phyloP scores from a whole-genome alignment of 2,888 invertebrate genomes.

The Diadromus collaris region DNA sequence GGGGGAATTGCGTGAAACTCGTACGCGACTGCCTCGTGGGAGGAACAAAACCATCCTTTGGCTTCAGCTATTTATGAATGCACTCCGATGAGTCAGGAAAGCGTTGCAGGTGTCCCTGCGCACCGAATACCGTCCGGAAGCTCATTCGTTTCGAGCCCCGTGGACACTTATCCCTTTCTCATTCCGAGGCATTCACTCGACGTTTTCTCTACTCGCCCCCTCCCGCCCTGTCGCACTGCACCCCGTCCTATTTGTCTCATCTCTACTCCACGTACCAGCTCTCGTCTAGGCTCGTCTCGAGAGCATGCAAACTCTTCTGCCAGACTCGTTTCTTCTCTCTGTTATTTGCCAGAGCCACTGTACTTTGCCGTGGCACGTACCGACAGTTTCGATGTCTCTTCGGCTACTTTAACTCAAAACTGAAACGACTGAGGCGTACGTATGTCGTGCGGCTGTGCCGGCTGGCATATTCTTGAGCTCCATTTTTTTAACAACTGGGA shows the following conservation, averaged over 20 bases:
- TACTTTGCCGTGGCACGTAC: background rate
- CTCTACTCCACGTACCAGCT: slow-evolving; percentile 21
- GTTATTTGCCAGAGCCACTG: background rate
- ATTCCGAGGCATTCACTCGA: slow-evolving; percentile 37
- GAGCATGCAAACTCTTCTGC: slow-evolving; percentile 24
- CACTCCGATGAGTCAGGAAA: slow-evolving; percentile 60
- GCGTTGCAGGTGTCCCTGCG: slow-evolving; percentile 20
- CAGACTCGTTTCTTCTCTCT: slow-evolving; percentile 35
- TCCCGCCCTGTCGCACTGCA: slow-evolving; percentile 7
- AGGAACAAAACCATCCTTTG: slow-evolving; percentile 56
- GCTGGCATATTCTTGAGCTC: no score
- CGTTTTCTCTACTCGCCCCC: slow-evolving; percentile 20
- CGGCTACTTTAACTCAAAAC: background rate
- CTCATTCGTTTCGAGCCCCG: slow-evolving; percentile 33
- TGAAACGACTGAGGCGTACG: no score
- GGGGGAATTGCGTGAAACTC: slow-evolving; percentile 39
- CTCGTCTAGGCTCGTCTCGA: slow-evolving; percentile 13
- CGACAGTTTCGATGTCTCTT: slow-evolving; percentile 2
- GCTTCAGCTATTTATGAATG: slow-evolving; percentile 61
- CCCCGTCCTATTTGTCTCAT: slow-evolving; percentile 26
- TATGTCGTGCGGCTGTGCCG: no score
- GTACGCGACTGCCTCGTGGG: background rate
- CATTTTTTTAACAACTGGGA: no score
- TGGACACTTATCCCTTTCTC: slow-evolving; percentile 21
- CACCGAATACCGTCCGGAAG: slow-evolving; percentile 15